phyloP scores from a whole-genome alignment of 1,140 invertebrate species.

The Ceratitis capitata region DNA sequence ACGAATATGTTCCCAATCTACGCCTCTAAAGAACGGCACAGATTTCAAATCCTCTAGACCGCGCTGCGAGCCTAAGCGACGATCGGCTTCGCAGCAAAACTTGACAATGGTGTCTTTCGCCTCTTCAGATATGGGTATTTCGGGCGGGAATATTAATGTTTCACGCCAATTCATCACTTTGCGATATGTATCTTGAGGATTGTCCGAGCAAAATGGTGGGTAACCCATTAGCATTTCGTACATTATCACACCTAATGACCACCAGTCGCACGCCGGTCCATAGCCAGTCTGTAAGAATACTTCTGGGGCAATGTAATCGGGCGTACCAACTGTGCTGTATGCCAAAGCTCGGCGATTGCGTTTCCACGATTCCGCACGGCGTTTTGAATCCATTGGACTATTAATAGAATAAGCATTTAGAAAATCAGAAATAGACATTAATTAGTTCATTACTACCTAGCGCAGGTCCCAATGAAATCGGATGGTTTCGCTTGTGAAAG shows the following conservation, averaged over 20 bases:
- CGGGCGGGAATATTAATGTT: conserved; percentile 96
- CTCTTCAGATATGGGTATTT: conserved; percentile 97
- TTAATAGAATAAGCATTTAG: conserved; percentile 13
- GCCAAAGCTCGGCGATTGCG: conserved; percentile 92
- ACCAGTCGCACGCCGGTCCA: conserved; percentile 97
- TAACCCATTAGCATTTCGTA: conserved; percentile 99
- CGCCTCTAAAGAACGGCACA: conserved; percentile 88
- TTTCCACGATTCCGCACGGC: conserved; percentile 98
- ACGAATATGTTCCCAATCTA: conserved; percentile 96
- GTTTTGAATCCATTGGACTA: conserved; percentile 94
- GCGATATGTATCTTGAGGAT: conserved; percentile 98
- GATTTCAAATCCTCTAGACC: conserved; percentile 89
- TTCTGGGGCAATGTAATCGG: conserved; percentile 98
- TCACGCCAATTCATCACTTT: conserved; percentile 99
- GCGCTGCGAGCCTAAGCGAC: conserved; percentile 87
- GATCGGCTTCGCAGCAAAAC: conserved; percentile 96
- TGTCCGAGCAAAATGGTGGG: conserved; percentile 99
- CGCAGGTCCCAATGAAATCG: conserved; percentile 75
- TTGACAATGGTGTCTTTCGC: conserved; percentile 85
- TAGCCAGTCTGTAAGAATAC: conserved; percentile 96
- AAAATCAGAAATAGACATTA: background rate
- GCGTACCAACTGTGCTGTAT: conserved; percentile 97
- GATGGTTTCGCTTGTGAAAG: conserved; percentile 95
- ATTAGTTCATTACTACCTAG: conserved; percentile 53
- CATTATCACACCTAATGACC: conserved; percentile 99